phyloP scores from a whole-genome alignment of 2,113 vertebrate species.

The Triplophysa dalaica region DNA sequence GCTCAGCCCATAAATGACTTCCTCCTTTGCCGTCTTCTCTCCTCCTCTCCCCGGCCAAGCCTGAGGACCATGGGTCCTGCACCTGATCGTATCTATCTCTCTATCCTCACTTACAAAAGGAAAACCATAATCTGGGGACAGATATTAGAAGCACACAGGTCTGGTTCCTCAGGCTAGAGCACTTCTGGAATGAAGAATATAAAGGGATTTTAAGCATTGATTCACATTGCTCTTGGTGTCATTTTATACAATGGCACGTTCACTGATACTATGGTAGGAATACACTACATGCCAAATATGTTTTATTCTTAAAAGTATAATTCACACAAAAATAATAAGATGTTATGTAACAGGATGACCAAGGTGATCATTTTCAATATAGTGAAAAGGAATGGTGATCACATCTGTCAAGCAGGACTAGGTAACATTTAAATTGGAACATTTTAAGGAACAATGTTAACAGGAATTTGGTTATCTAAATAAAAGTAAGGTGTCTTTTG shows the following conservation, averaged over 20 bases:
- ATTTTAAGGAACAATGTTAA: too few relatives aligned
- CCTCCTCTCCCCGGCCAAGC: conserved; percentile 15
- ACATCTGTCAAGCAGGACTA: too few relatives aligned
- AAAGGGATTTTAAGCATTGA: not conserved
- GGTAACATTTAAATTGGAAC: too few relatives aligned
- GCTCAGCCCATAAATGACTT: conserved; percentile 56
- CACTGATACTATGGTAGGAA: conserved; percentile 20
- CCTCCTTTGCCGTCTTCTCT: conserved; percentile 45
- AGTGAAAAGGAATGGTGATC: too few relatives aligned
- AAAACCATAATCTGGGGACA: conserved; percentile 51
- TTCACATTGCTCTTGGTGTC: not conserved
- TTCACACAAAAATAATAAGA: too few relatives aligned
- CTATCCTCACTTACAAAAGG: conserved; percentile 49
- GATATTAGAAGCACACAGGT: conserved; percentile 52
- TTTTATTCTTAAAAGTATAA: too few relatives aligned
- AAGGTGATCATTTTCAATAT: too few relatives aligned
- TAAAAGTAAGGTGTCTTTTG: too few relatives aligned
- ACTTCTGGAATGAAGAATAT: conserved; percentile 24
- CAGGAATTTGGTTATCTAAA: too few relatives aligned
- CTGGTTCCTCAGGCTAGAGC: conserved; percentile 22
- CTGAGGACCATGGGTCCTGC: conserved; percentile 39
- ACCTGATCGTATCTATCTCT: conserved; percentile 52
- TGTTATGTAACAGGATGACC: too few relatives aligned
- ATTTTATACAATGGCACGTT: conserved; percentile 35
- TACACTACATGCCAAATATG: not conserved